phyloP scores from a whole-genome alignment of 2,888 invertebrate genomes.

The Rotaria socialis region DNA sequence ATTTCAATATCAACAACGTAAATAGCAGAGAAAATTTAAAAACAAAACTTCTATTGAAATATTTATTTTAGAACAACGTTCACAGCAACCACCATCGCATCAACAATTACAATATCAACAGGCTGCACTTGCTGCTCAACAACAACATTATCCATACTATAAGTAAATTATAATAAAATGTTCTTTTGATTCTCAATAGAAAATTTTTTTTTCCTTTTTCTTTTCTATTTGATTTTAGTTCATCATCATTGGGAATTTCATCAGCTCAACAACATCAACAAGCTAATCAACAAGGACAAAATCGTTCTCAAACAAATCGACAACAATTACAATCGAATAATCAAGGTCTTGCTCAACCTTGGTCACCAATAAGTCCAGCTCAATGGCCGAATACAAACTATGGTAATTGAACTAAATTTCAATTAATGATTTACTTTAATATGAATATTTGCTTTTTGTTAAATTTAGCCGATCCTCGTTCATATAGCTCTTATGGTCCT shows the following conservation, averaged over 20 bases:
- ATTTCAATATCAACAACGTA: slow-evolving; percentile 26
- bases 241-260: not conserved
- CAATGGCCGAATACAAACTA: slow-evolving; percentile 21
- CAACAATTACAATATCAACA: slow-evolving; percentile 35
- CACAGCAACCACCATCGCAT: slow-evolving; percentile 34
- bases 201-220: not conserved
- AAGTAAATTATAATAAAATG: not conserved
- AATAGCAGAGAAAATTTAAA: not conserved
- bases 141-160: not conserved
- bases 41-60: too few species aligned
- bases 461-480: slow-evolving; percentile 3
- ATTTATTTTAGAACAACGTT: not conserved
- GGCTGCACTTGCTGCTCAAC: slow-evolving; percentile 17
- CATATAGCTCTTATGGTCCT: not conserved
- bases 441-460: too few species aligned
- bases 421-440: too few species aligned
- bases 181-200: not conserved
- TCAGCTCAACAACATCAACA: slow-evolving; percentile 20
- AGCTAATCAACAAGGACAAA: not conserved
- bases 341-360: slow-evolving; percentile 14
- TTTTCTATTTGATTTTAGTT: not conserved
- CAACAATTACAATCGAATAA: not conserved
- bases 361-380: slow-evolving; percentile 27
- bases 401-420: not conserved
- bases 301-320: slow-evolving; percentile 15